Conservation (phyloP, 2,888 invertebrate species). For the Polyommatus icarus region DNA sequence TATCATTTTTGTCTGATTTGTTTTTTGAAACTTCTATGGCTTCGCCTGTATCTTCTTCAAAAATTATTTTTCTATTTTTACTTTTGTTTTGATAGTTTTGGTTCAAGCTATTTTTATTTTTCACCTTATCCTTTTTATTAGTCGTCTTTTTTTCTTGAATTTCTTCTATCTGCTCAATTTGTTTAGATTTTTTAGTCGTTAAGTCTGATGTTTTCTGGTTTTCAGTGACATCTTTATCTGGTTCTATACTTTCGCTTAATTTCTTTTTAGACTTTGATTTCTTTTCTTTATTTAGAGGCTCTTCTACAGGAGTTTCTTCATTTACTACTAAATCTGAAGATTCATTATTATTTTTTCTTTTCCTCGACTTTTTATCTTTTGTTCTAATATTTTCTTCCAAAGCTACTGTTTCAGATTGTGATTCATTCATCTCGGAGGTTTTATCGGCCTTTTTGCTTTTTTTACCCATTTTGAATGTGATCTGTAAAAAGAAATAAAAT, state of each 20-base stretch:
- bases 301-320: not conserved
- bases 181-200: conserved; percentile 31
- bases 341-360: conserved; percentile 16
- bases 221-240: not conserved
- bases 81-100: conserved; percentile 40
- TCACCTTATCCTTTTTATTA: conserved; percentile 23
- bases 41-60: conserved; percentile 44
- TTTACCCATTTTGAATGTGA: not conserved
- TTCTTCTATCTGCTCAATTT: conserved; percentile 41
- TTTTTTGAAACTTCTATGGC: conserved; percentile 41
- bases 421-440: not conserved
- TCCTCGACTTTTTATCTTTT: not conserved
- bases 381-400: not conserved
- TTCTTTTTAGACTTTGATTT: not conserved
- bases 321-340: not conserved
- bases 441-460: conserved; percentile 13
- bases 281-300: not conserved
- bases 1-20: conserved; percentile 37
- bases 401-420: not conserved
- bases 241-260: not conserved
- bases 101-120: conserved; percentile 27
- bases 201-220: not conserved
- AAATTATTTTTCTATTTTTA: conserved; percentile 47
- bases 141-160: conserved; percentile 22
- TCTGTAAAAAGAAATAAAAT: not conserved